Conservation (phyloP, 2,113 vertebrate species). For the Corvus cornix region DNA sequence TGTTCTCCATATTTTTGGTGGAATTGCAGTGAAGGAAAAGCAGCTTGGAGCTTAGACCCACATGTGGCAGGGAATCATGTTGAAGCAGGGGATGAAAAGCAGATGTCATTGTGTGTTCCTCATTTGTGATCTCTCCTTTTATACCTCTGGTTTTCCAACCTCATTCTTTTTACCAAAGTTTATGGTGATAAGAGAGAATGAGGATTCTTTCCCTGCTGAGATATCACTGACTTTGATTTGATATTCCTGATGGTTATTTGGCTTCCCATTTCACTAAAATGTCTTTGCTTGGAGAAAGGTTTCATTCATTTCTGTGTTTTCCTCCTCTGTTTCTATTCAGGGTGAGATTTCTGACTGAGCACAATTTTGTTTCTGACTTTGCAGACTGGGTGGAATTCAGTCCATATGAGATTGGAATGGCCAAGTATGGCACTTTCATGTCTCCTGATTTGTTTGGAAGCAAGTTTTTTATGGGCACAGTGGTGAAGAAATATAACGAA, state of each 20-base stretch:
- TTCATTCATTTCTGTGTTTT: not conserved
- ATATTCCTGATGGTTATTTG: not conserved
- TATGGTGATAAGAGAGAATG: not conserved
- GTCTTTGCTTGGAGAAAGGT: not conserved
- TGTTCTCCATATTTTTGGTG: not conserved
- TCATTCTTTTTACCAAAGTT: not conserved
- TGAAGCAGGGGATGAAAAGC: not conserved
- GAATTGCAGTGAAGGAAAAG: not conserved
- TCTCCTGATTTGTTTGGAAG: conserved; percentile 92
- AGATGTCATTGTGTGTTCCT: not conserved
- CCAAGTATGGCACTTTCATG: conserved; percentile 99
- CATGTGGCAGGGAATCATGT: not conserved
- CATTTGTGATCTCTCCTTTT: not conserved
- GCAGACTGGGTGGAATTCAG: conserved; percentile 98
- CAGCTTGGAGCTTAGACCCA: not conserved
- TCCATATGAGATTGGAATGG: conserved; percentile 97
- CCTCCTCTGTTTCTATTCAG: not conserved
- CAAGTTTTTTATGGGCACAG: conserved; percentile 98
- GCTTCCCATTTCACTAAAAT: not conserved
- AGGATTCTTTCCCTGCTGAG: not conserved
- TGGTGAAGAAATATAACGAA: conserved; percentile 89
- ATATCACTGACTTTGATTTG: not conserved
- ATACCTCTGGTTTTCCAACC: not conserved
- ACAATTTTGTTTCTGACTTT: not conserved
- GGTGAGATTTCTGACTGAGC: not conserved